These are phyloP conservation scores for Saccopteryx bilineata DNA, from an alignment of 2,113 vertebrate species.

Conservation along the genomic window DNA sequence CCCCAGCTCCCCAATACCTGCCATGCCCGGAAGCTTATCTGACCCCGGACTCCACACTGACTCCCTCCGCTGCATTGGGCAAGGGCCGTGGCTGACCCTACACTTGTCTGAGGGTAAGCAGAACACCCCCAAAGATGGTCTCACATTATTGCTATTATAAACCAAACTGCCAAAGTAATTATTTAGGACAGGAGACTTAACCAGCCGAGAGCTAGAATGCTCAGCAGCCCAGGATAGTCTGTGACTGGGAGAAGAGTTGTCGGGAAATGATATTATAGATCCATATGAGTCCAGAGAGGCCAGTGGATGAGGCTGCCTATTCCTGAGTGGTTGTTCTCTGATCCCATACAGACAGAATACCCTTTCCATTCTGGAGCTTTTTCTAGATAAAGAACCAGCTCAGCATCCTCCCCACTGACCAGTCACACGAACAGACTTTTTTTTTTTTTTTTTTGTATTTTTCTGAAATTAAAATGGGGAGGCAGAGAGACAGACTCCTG, in stretches of 20 bases:
- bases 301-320: fast-evolving
- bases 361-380: background rate
- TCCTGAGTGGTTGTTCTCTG: background rate
- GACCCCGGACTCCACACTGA: background rate
- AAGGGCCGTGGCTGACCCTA: background rate
- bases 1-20: background rate
- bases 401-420: fast-evolving
- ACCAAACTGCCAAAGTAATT: background rate
- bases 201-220: background rate
- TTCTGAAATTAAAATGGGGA: no score
- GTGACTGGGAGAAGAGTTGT: background rate
- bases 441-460: no score
- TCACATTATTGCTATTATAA: background rate
- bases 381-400: background rate
- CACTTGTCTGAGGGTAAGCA: background rate
- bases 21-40: background rate
- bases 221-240: background rate
- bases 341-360: background rate
- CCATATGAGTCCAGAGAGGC: background rate
- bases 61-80: background rate
- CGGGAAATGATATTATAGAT: background rate
- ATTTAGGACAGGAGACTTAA: background rate
- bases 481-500: no score
- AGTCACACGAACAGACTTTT: background rate
- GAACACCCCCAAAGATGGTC: background rate